Conservation (phyloP, 2,888 invertebrate species). For the Gortyna flavago region DNA sequence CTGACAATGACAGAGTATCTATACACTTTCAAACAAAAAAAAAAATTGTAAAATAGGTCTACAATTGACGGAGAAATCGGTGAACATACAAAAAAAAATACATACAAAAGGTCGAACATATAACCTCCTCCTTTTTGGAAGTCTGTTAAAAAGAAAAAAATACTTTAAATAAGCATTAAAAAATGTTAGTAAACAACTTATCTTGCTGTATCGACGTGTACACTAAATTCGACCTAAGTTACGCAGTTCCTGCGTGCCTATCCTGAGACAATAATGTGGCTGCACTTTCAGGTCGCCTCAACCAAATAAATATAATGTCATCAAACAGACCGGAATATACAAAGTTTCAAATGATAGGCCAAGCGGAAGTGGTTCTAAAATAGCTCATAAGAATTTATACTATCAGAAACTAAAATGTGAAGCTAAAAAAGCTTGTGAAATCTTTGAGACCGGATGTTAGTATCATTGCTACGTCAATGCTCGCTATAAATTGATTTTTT, state of each 20-base stretch:
- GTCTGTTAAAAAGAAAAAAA: not conserved
- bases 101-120: too few species aligned
- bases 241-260: not conserved
- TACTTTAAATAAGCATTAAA: not conserved
- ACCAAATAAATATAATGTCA: not conserved
- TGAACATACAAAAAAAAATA: too few species aligned
- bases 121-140: too few species aligned
- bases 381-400: not conserved
- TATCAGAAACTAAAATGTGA: not conserved
- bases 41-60: too few species aligned
- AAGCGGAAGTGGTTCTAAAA: not conserved
- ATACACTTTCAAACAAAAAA: too few species aligned
- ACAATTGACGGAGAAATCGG: too few species aligned
- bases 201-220: not conserved
- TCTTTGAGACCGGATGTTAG: conserved; percentile 25
- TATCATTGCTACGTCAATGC: conserved; percentile 28
- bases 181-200: not conserved
- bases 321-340: not conserved
- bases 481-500: conserved; percentile 28
- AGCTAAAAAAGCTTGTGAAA: conserved; percentile 9
- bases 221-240: not conserved
- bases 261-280: not conserved
- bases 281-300: not conserved
- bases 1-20: too few species aligned
- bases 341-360: not conserved